Evolutionary conservation across 1,140 invertebrate genomes (phyloP), one percentile per base, ranked within the genome.

Genomic region (Cydia pomonella): DNA sequence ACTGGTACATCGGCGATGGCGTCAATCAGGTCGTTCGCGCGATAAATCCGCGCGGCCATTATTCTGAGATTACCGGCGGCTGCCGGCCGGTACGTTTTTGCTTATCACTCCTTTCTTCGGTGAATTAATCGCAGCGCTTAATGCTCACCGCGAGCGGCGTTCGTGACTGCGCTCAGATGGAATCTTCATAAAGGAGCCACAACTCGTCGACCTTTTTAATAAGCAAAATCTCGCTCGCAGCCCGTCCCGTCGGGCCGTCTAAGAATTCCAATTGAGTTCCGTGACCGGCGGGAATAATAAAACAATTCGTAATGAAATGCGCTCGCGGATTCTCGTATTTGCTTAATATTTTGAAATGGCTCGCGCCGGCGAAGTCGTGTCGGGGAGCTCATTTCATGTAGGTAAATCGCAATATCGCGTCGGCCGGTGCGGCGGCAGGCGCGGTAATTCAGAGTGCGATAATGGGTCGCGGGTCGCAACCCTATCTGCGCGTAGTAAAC

Each of bases 51-150:
- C 75, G 76, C 59, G 74, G 82, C 81, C 85, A 87, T 87, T 87
- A 87, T 87, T 82, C 83, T 73, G 73, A 82, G 87, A 87, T 89
- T 88, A 90, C 84, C 85, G 79, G 75, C 79, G 79, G 82, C 80
- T 82, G 81, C 82, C 83, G 83, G 81, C 77, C 79, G 75, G 77
- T 82, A 85, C 89, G 85, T 87, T 90, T 88, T 88, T 89, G 84
- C 83, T 87, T 83, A 82, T 80, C 76, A 33, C 27, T 59, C 62
- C 62, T 69, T 21, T 63, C 72, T 66, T 73, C 77, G 81, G 81
- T 83, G 77, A 82, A 81, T 84, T 83, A 82, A 83, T 82, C 74
- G 76, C 76, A 44, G 63, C 29, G 25, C 23, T 53, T 18, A 74
- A 73, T 72, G 79, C 73, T 73, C 53, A 59, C 38, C 75, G 72